Conservation (phyloP, 2,797 vertebrate species). For the Myotis findleyi region DNA sequence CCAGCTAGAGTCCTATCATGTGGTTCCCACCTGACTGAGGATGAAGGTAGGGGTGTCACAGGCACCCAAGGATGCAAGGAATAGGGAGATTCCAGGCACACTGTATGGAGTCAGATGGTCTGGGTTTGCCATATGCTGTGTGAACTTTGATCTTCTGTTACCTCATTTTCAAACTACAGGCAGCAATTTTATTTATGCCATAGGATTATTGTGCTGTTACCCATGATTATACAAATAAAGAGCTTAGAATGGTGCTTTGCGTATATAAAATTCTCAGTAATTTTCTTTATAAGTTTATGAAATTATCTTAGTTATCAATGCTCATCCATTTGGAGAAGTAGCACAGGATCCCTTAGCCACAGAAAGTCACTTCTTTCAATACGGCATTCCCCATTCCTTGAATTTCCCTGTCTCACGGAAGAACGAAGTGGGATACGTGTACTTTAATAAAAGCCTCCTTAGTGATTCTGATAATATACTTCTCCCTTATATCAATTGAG, state of each 20-base stretch:
- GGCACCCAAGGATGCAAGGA: neutral
- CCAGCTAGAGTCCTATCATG: neutral
- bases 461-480: neutral
- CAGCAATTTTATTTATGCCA: neutral
- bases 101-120: neutral
- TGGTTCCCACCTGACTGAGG: neutral
- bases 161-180: constrained; percentile 25
- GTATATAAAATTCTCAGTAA: neutral
- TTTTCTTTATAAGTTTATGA: neutral
- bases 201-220: neutral
- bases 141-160: neutral
- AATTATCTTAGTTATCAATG: neutral
- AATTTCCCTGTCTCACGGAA: neutral
- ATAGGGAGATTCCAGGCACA: neutral
- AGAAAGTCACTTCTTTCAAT: neutral
- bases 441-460: neutral
- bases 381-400: neutral
- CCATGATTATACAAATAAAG: neutral
- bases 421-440: accelerated
- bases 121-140: neutral
- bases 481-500: neutral
- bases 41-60: neutral
- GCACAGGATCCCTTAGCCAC: neutral
- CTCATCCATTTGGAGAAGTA: neutral
- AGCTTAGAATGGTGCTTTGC: neutral